Evolutionary conservation across 2,113 vertebrate genomes (phyloP), one percentile per base, ranked within the genome.

Genomic region (Melanocharis versteri): DNA sequence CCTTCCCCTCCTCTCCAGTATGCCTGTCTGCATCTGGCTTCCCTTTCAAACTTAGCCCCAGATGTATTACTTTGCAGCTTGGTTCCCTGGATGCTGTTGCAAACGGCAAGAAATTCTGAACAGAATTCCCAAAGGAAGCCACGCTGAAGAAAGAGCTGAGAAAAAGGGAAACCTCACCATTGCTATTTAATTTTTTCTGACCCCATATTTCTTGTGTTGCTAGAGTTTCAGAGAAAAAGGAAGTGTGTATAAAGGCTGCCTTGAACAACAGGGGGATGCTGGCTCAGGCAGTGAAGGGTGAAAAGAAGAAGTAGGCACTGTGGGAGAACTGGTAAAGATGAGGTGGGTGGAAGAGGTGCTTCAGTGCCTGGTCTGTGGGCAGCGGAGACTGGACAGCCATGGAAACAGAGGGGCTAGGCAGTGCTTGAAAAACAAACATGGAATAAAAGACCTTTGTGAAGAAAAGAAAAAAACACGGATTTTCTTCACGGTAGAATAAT

Each of bases 231-330:
- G 88, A 78, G 76, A 96, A 96, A 96, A 96, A 89, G 94, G 94
- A 94, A 95, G 83, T 50, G 72, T 94, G 76, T 71, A 56, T 23
- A 92, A 92, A 87, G 93, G 60, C 77, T 90, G 86, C 71, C 85
- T 84, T 93, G 79, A 95, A 78, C 62, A 89, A 93, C 69, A 78
- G 45, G 48, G 89, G 56, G 69, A 83, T 87, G 61, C 53, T 84
- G 86, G 92, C 60, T 92, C 21, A 48, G 80, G 56, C 87, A 90
- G 83, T 28, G 88, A 92, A 93, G 83, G 60, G 79, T 90, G 83
- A 92, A 95, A 97, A 97, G 94, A 83, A 97, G 95, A 96, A 96
- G 93, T 81, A 86, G 83, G 53, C 40, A 48, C 76, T 93, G 72
- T 75, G 88, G 72, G 77, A 95, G 78, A 94, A 47, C 35, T 77